Conservation (phyloP, 2,113 vertebrate species). For the Phrynocephalus versicolor region DNA sequence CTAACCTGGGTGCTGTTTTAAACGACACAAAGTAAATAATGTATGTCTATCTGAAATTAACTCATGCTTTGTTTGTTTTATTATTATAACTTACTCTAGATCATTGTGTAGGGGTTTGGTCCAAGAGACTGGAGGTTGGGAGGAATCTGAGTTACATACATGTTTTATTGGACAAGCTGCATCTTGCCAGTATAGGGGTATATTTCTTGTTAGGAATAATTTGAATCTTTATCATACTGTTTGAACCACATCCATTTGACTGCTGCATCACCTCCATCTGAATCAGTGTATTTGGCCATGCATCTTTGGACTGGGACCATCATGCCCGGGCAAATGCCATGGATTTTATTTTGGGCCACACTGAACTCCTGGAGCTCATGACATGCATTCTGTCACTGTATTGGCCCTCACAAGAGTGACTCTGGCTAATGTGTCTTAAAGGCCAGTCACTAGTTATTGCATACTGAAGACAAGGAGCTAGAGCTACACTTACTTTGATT, state of each 20-base stretch:
- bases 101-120: not conserved
- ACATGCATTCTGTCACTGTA: not conserved
- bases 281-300: not conserved
- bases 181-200: not conserved
- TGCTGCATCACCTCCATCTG: not conserved
- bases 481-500: not conserved
- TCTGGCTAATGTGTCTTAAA: too few species aligned
- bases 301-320: not conserved
- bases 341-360: not conserved
- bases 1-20: not conserved
- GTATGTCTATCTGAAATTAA: not conserved
- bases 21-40: not conserved
- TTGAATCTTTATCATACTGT: not conserved
- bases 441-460: not conserved
- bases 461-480: not conserved
- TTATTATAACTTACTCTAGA: not conserved
- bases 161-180: not conserved
- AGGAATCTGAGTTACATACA: not conserved
- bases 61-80: not conserved
- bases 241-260: not conserved
- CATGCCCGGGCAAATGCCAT: not conserved
- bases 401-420: not conserved
- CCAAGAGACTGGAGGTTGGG: not conserved
- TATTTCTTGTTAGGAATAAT: not conserved
- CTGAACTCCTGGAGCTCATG: not conserved